Conservation (phyloP, 2,113 vertebrate genomes). For the Elephantulus edwardii region DNA sequence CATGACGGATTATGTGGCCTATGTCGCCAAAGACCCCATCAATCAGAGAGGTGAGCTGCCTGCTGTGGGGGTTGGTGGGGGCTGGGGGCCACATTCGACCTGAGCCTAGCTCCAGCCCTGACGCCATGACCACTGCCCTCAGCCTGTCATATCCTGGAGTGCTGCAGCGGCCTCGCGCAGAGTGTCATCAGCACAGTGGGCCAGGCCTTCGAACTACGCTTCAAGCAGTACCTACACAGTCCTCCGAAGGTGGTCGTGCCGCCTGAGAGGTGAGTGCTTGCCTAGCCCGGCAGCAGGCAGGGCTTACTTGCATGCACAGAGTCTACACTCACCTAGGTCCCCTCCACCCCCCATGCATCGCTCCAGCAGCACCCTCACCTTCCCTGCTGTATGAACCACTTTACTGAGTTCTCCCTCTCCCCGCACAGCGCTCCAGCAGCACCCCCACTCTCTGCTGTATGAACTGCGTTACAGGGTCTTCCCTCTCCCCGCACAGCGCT, state of each 20-base stretch:
- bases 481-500: too few relatives aligned
- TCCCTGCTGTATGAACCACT: too few relatives aligned
- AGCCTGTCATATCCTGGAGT: slow-evolving; percentile 99
- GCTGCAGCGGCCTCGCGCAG: slow-evolving; percentile 94
- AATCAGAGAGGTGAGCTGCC: slow-evolving; percentile 87
- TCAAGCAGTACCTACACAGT: slow-evolving; percentile 97
- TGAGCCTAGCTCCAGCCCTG: neutral
- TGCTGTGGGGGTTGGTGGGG: accelerated
- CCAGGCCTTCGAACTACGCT: slow-evolving; percentile 97
- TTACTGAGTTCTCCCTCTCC: too few relatives aligned
- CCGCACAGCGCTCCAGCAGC: too few relatives aligned
- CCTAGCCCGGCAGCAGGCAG: too few relatives aligned
- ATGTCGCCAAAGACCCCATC: slow-evolving; percentile 89
- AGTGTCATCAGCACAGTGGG: slow-evolving; percentile 97
- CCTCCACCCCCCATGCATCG: too few relatives aligned
- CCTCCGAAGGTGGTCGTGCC: slow-evolving; percentile 88
- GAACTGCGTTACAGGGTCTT: too few relatives aligned
- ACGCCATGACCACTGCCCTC: neutral
- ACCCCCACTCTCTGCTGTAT: too few relatives aligned
- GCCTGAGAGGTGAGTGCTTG: slow-evolving; percentile 53
- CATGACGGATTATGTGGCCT: slow-evolving; percentile 88
- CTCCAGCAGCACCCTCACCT: too few relatives aligned
- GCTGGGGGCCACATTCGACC: neutral
- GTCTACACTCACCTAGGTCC: too few relatives aligned
- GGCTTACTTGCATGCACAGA: too few relatives aligned